These are phyloP conservation scores for Oxytorus armatus DNA, from an alignment of 2,888 invertebrate genomes.

Conservation along the genomic window DNA sequence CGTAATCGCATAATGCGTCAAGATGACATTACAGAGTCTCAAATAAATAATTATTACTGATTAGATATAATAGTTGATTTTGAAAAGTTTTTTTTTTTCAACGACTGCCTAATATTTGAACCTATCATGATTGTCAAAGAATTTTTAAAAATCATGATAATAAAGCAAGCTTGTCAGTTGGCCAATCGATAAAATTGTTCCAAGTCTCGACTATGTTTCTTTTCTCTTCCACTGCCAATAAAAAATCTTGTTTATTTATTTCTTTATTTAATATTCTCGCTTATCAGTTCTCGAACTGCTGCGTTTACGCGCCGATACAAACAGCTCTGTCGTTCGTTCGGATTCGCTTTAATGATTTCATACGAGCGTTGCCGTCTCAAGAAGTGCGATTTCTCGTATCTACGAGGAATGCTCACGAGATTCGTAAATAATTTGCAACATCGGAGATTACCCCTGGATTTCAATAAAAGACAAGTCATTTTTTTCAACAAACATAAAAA, in stretches of 20 bases:
- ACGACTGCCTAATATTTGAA: no score
- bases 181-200: constrained; percentile 60
- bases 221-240: constrained; percentile 50
- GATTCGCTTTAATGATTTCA: constrained; percentile 60
- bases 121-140: no score
- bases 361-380: not conserved
- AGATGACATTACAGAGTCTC: no score
- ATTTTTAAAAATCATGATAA: no score
- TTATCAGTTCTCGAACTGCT: constrained; percentile 70
- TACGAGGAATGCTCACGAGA: constrained; percentile 1
- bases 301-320: constrained; percentile 62
- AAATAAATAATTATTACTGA: no score
- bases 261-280: constrained; percentile 66
- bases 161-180: constrained; percentile 1
- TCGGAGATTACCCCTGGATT: no score
- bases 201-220: constrained; percentile 40
- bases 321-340: constrained; percentile 61
- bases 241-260: constrained; percentile 74
- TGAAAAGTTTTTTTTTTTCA: no score
- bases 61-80: no score
- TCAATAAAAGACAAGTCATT: no score
- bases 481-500: no score
- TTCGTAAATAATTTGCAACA: not conserved
- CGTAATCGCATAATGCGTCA: no score
- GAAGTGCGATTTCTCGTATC: constrained; percentile 43